These are phyloP conservation scores for Saccostrea cuccullata DNA, from an alignment of 1,140 invertebrate species.

Conservation along the genomic window DNA sequence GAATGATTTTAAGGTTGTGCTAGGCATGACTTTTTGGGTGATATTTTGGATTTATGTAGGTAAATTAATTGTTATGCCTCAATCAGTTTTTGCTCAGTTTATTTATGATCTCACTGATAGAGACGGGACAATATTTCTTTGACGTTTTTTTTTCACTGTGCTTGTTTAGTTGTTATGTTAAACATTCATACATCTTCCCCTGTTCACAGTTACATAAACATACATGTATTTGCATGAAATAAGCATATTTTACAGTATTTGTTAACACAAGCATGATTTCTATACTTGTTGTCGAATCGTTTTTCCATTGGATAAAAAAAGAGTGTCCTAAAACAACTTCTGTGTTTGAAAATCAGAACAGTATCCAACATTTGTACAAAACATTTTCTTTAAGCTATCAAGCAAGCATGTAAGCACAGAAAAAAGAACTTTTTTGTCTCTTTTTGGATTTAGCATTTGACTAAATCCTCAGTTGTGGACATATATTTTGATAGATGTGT, in stretches of 20 bases:
- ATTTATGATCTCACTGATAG: slow-evolving; percentile 5
- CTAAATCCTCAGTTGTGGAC: too few species aligned
- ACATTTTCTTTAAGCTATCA: too few species aligned
- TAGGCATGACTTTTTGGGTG: background rate
- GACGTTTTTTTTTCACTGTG: background rate
- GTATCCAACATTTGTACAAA: too few species aligned
- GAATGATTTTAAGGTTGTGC: slow-evolving; percentile 18
- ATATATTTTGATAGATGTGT: too few species aligned
- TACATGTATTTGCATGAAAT: background rate
- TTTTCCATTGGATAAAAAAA: too few species aligned
- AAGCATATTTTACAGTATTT: background rate
- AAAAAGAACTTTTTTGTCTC: too few species aligned
- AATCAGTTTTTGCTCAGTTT: slow-evolving; percentile 9
- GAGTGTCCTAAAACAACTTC: too few species aligned
- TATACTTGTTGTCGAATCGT: too few species aligned
- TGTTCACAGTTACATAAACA: background rate
- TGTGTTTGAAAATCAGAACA: too few species aligned
- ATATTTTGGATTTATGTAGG: background rate
- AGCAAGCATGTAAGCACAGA: too few species aligned
- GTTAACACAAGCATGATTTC: background rate
- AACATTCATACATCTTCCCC: background rate
- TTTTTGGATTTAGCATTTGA: too few species aligned
- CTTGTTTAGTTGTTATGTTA: background rate
- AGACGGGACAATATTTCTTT: background rate
- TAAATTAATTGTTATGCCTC: background rate